These are phyloP conservation scores for Tympanuchus pallidicinctus DNA, from an alignment of 2,113 vertebrate genomes.

Conservation along the genomic window DNA sequence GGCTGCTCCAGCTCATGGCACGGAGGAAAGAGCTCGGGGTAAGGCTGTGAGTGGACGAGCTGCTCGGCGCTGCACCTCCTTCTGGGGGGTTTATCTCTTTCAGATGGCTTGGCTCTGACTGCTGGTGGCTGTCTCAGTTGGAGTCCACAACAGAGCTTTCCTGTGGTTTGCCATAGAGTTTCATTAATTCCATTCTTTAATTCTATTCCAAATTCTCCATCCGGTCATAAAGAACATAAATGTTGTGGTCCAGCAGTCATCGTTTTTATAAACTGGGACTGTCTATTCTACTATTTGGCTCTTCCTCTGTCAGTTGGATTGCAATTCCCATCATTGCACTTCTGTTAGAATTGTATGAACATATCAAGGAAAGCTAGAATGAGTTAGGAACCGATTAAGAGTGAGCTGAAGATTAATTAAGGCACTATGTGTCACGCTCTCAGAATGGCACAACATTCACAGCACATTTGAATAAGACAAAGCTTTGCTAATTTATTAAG, in stretches of 20 bases:
- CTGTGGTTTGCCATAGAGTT: neutral
- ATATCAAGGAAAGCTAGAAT: neutral
- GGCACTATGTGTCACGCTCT: neutral
- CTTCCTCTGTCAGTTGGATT: neutral
- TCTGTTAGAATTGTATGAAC: neutral
- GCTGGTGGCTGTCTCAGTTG: neutral
- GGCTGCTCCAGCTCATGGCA: constrained; percentile 86
- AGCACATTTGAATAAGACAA: neutral
- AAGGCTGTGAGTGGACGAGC: neutral
- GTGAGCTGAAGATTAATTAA: neutral
- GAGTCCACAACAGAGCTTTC: neutral
- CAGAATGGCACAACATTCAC: neutral
- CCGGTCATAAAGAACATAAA: neutral
- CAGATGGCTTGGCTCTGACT: neutral
- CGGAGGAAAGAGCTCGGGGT: constrained; percentile 85
- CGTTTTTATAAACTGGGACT: neutral
- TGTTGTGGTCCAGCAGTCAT: neutral
- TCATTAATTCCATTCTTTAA: neutral
- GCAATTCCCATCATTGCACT: neutral
- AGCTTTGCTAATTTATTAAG: neutral
- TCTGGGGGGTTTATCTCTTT: neutral
- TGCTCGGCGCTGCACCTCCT: neutral
- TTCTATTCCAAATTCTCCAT: neutral
- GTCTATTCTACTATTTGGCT: neutral
- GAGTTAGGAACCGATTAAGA: neutral